These are phyloP conservation scores for Parnassius smintheus DNA, from an alignment of 2,888 invertebrate genomes.

Conservation along the genomic window DNA sequence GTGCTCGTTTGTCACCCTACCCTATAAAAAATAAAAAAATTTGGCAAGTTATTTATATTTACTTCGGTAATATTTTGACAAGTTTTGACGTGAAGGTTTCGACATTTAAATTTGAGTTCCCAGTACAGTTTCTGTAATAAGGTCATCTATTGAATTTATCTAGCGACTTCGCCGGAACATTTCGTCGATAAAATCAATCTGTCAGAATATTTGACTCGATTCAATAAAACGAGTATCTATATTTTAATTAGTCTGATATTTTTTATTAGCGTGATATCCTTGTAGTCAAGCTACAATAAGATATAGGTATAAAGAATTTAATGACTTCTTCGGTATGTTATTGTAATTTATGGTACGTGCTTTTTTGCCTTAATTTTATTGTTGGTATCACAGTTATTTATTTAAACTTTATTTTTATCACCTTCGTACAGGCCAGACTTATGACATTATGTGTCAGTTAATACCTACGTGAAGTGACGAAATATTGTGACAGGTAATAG, in stretches of 20 bases:
- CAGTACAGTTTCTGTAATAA: conserved; percentile 26
- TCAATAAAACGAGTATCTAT: neutral
- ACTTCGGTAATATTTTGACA: neutral
- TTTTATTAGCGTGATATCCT: conserved; percentile 20
- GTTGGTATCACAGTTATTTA: too few species aligned
- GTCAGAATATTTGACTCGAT: conserved; percentile 11
- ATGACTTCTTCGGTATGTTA: too few species aligned
- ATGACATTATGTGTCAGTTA: too few species aligned
- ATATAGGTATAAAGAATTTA: too few species aligned
- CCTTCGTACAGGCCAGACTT: too few species aligned
- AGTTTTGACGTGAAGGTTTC: neutral
- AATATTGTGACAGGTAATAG: too few species aligned
- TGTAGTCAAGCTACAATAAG: neutral
- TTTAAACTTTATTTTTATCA: too few species aligned
- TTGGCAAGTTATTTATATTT: neutral
- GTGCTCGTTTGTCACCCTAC: too few species aligned
- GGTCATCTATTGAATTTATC: conserved; percentile 33
- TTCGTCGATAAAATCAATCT: conserved; percentile 1
- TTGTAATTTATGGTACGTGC: too few species aligned
- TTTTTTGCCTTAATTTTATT: too few species aligned
- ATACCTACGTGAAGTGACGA: too few species aligned
- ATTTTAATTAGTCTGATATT: conserved; percentile 17
- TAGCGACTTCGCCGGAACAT: conserved; percentile 14
- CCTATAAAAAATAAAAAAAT: too few species aligned
- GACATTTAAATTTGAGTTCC: conserved; percentile 13